Conservation (phyloP, 2,797 vertebrate genomes). For the Echeneis naucrates region DNA sequence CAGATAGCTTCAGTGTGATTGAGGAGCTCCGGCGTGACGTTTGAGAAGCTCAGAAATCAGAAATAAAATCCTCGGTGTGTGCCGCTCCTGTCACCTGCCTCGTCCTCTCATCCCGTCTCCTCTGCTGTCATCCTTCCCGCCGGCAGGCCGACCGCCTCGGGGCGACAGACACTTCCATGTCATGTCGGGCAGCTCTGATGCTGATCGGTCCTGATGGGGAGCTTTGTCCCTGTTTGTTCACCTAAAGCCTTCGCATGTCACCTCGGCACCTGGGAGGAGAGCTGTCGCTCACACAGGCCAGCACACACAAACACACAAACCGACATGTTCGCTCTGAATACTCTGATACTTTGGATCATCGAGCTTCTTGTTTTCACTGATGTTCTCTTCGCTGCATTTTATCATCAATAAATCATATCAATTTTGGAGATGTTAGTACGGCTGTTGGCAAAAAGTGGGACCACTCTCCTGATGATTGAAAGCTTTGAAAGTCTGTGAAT, state of each 20-base stretch:
- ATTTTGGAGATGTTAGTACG: not conserved
- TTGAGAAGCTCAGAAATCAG: accelerated
- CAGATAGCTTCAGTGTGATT: not conserved
- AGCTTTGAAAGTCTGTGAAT: not conserved
- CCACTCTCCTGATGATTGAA: not conserved
- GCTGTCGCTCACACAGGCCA: conserved; percentile 28
- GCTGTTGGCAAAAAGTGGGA: not conserved
- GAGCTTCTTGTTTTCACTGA: not conserved
- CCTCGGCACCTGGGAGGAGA: conserved; percentile 66
- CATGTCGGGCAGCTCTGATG: conserved; percentile 67
- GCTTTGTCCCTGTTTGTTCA: conserved; percentile 84
- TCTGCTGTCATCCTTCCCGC: conserved; percentile 62
- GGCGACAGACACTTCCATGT: conserved; percentile 79
- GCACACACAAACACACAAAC: conserved; percentile 9
- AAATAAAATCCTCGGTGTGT: not conserved
- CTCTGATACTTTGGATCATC: not conserved
- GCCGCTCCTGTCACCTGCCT: conserved; percentile 42
- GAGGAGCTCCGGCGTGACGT: no score
- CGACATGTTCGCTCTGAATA: conserved; percentile 1
- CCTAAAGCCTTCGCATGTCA: conserved; percentile 70
- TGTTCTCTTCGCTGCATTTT: not conserved
- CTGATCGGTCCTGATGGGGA: conserved; percentile 80
- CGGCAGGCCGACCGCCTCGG: conserved; percentile 60
- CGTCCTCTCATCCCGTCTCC: conserved; percentile 47
- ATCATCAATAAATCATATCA: not conserved